Conservation (phyloP, 2,797 vertebrate species). For the Galaxias olidus region DNA sequence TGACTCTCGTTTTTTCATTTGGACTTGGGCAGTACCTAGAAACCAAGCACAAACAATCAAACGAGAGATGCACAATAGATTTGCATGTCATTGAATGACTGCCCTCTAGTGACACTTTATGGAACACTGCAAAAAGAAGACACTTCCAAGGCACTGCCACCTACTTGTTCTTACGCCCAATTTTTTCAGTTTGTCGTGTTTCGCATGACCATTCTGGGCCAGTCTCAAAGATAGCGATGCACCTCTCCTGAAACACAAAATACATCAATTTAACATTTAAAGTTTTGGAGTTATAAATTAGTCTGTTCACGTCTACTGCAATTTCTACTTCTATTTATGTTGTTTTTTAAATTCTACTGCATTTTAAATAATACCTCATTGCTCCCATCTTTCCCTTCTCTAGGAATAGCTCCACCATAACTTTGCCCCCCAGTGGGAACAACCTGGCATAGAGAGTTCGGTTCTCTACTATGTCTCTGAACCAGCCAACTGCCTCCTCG, state of each 20-base stretch:
- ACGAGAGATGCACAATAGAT: neutral
- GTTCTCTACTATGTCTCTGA: slow-evolving; percentile 68
- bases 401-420: slow-evolving; percentile 74
- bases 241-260: slow-evolving; percentile 63
- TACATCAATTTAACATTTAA: neutral
- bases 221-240: slow-evolving; percentile 71
- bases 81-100: neutral
- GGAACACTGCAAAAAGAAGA: neutral
- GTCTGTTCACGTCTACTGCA: neutral
- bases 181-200: slow-evolving; percentile 54
- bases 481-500: slow-evolving; percentile 70
- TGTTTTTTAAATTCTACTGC: neutral
- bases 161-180: slow-evolving; percentile 51
- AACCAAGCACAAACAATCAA: slow-evolving; percentile 8
- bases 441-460: slow-evolving; percentile 71
- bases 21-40: slow-evolving; percentile 42
- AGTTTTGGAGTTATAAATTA: neutral
- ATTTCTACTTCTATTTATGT: neutral
- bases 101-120: neutral
- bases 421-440: slow-evolving; percentile 54
- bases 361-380: slow-evolving; percentile 68
- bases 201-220: slow-evolving; percentile 72
- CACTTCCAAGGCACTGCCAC: slow-evolving; percentile 15
- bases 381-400: slow-evolving; percentile 76
- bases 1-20: slow-evolving; percentile 38